phyloP scores from a whole-genome alignment of 2,797 vertebrate species.

The Hydrolagus colliei region DNA sequence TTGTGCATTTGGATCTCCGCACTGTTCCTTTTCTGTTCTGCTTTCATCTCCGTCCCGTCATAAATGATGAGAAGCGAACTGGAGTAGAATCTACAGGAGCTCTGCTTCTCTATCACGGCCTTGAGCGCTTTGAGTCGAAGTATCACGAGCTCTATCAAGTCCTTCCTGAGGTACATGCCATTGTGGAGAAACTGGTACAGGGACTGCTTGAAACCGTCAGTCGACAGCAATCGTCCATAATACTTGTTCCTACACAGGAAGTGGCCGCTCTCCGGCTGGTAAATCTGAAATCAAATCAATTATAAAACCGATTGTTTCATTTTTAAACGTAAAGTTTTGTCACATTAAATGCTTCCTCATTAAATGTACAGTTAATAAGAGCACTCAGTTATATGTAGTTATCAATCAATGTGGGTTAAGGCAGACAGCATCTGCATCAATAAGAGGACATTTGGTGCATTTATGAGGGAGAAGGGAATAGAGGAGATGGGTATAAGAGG shows the following conservation, averaged over 20 bases:
- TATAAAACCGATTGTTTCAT: no score
- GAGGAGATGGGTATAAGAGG: no score
- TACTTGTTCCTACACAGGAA: conserved; percentile 67
- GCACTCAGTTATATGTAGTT: no score
- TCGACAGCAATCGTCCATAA: conserved; percentile 52
- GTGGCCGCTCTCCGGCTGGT: conserved; percentile 50
- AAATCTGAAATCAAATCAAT: conserved; percentile 45
- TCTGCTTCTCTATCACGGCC: conserved; percentile 51
- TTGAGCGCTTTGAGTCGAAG: conserved; percentile 50
- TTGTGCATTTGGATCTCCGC: background rate
- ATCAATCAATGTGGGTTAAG: no score
- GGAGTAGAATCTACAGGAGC: conserved; percentile 64
- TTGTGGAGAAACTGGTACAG: conserved; percentile 56
- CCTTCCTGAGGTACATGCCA: conserved; percentile 43
- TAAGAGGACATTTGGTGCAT: no score
- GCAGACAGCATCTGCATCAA: no score
- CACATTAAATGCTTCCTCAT: no score
- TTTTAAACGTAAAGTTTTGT: no score
- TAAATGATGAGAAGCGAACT: conserved; percentile 67
- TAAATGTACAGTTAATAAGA: no score
- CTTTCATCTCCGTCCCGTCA: conserved; percentile 47
- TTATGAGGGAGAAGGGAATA: no score
- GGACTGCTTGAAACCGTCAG: conserved; percentile 52
- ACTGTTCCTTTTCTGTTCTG: conserved; percentile 29
- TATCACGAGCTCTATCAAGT: conserved; percentile 55